Conservation (phyloP, 2,888 invertebrate genomes). For the Epinotia demarniana region DNA sequence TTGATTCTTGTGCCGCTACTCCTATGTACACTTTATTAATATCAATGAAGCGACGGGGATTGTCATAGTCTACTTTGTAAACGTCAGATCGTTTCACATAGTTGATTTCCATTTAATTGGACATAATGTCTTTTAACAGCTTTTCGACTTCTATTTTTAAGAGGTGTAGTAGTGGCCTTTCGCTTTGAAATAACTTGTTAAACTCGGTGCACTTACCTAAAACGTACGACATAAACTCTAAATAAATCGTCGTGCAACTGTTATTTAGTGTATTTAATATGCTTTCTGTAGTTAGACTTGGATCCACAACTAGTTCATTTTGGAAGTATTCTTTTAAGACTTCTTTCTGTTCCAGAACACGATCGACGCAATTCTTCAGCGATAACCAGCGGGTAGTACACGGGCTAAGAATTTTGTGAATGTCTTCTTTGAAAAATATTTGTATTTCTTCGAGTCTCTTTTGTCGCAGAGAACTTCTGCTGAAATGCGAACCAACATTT, state of each 20-base stretch:
- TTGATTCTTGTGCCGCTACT: too few species aligned
- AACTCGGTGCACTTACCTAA: background rate
- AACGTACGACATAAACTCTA: conserved; percentile 4
- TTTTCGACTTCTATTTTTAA: conserved; percentile 6
- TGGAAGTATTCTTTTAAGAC: conserved; percentile 3
- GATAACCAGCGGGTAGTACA: background rate
- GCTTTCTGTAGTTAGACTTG: conserved; percentile 8
- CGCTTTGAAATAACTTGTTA: conserved; percentile 11
- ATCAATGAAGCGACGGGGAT: background rate
- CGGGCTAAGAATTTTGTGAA: background rate
- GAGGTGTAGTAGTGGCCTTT: conserved; percentile 5
- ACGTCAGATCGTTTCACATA: conserved; percentile 1
- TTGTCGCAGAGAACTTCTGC: too few species aligned
- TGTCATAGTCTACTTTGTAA: background rate
- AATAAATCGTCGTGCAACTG: background rate
- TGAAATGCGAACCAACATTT: background rate
- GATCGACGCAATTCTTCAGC: too few species aligned
- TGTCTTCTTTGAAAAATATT: background rate
- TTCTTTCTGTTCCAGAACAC: background rate
- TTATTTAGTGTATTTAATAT: conserved; percentile 10
- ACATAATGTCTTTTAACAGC: background rate
- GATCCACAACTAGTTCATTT: background rate
- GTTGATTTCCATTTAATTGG: conserved; percentile 9
- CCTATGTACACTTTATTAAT: too few species aligned
- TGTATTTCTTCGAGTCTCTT: too few species aligned